These are phyloP conservation scores for Mesocricetus auratus DNA, from an alignment of 2,113 vertebrate species.

Conservation along the genomic window DNA sequence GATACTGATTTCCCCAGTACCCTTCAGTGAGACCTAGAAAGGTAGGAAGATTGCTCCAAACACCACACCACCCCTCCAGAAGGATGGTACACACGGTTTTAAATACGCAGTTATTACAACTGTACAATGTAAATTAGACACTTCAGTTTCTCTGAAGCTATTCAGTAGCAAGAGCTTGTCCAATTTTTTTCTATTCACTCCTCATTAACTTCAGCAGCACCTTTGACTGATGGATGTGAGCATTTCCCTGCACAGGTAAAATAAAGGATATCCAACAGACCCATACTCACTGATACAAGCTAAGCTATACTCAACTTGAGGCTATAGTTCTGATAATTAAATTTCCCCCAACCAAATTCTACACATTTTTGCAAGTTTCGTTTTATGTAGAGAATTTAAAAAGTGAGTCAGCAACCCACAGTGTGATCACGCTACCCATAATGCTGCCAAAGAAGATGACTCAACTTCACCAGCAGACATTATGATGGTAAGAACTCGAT, in stretches of 20 bases:
- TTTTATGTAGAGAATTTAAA: background rate
- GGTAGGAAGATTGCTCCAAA: background rate
- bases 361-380: background rate
- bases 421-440: background rate
- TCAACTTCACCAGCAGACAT: background rate
- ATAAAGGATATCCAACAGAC: background rate
- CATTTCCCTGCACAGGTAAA: background rate
- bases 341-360: background rate
- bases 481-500: background rate
- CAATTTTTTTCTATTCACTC: background rate
- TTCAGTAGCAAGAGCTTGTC: background rate
- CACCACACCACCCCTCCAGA: background rate
- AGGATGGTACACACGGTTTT: background rate
- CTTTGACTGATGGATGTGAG: background rate
- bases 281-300: background rate
- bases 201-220: background rate
- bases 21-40: conserved; percentile 14
- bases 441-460: background rate
- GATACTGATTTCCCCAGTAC: background rate
- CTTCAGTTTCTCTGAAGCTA: background rate
- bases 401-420: background rate
- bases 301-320: background rate
- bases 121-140: background rate
- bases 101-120: background rate
- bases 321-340: background rate